phyloP scores from a whole-genome alignment of 1,140 invertebrate genomes.

The Trinorchestia longiramus region DNA sequence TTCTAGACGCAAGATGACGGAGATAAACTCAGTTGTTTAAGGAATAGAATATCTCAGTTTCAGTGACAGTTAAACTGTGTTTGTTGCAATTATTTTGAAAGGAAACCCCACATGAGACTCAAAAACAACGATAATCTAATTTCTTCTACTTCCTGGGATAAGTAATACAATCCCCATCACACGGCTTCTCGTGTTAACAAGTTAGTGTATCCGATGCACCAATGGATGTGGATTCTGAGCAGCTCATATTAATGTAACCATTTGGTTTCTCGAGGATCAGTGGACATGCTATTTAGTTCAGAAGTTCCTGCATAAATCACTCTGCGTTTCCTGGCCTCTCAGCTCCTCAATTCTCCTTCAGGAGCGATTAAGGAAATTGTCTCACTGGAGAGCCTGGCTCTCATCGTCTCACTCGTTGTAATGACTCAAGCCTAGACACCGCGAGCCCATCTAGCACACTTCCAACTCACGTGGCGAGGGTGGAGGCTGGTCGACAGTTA shows the following conservation, averaged over 20 bases:
- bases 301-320: slow-evolving; percentile 14
- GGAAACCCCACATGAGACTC: too few species aligned
- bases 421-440: neutral
- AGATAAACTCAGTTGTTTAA: too few species aligned
- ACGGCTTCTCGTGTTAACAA: neutral
- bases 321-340: neutral
- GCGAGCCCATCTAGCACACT: neutral
- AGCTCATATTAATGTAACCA: neutral
- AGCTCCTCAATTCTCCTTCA: neutral
- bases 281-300: slow-evolving; percentile 6
- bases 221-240: neutral
- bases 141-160: neutral
- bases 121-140: neutral
- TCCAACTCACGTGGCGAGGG: neutral
- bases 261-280: neutral
- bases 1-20: too few species aligned
- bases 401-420: neutral
- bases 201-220: neutral
- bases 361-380: slow-evolving; percentile 32
- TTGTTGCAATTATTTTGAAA: too few species aligned
- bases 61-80: too few species aligned
- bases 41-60: too few species aligned
- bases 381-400: neutral
- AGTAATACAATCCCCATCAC: neutral
- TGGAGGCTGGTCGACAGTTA: too few species aligned